These are phyloP conservation scores for Cephus rjabovi DNA, from an alignment of 2,888 invertebrate genomes.

Conservation along the genomic window DNA sequence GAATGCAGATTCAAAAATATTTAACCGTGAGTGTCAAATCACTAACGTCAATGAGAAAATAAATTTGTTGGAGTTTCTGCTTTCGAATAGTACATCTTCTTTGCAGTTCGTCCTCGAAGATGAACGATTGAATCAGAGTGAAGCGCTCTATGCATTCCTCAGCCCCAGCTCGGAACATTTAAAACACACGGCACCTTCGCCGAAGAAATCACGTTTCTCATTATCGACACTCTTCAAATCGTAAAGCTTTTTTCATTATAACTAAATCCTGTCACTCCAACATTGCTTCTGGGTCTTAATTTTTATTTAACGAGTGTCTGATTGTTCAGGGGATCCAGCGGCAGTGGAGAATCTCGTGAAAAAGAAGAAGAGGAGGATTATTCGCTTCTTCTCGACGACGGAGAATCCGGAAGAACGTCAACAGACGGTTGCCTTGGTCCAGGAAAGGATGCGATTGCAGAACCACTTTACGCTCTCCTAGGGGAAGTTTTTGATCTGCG, in stretches of 20 bases:
- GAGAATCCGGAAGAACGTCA: slow-evolving; percentile 63
- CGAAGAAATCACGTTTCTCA: slow-evolving; percentile 89
- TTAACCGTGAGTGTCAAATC: slow-evolving; percentile 75
- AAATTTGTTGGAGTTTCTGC: slow-evolving; percentile 9
- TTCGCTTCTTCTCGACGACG: slow-evolving; percentile 79
- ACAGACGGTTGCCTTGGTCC: slow-evolving; percentile 55
- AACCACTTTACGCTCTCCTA: slow-evolving; percentile 87
- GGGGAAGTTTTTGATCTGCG: slow-evolving; percentile 92
- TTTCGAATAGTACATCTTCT: slow-evolving; percentile 4
- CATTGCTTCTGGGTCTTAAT: too few relatives aligned
- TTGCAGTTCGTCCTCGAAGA: slow-evolving; percentile 86
- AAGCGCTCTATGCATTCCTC: slow-evolving; percentile 90
- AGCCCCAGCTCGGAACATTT: slow-evolving; percentile 92
- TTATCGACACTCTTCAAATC: slow-evolving; percentile 88
- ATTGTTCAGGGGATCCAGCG: slow-evolving; percentile 65
- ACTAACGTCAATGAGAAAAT: background rate
- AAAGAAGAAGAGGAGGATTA: slow-evolving; percentile 86
- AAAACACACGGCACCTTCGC: slow-evolving; percentile 80
- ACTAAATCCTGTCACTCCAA: background rate
- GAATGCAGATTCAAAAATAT: slow-evolving; percentile 86
- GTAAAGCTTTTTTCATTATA: slow-evolving; percentile 64
- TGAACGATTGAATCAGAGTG: slow-evolving; percentile 87
- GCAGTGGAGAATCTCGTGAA: slow-evolving; percentile 75
- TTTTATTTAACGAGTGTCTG: slow-evolving; percentile 9
- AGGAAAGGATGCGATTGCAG: slow-evolving; percentile 87